A percentile compares a stretch with the other conserved stretches of the same genome.
Evolutionary conservation across 2,797 vertebrate species (phyloP).

Genomic region (Sarcoramphus papa): DNA sequence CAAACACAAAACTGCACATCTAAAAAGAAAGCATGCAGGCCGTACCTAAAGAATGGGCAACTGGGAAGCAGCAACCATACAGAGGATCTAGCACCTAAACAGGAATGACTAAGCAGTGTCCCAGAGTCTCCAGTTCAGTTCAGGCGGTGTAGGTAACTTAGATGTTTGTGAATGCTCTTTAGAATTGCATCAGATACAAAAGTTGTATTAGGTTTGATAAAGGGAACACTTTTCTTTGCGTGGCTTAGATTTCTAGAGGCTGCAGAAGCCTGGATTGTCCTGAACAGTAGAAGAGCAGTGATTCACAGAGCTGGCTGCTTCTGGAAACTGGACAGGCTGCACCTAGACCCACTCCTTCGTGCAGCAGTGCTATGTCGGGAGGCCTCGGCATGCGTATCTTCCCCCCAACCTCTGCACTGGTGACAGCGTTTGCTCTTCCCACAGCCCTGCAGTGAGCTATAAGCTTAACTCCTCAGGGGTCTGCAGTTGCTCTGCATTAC

Average conservation of each 20-base stretch:
- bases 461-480: neutral
- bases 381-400: neutral
- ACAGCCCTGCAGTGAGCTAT: neutral
- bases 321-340: neutral
- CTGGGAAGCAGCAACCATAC: neutral
- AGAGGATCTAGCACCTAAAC: neutral
- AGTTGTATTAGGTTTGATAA: neutral
- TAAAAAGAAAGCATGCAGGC: neutral
- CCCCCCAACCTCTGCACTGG: neutral
- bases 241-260: neutral
- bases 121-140: neutral
- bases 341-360: neutral
- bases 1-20: neutral
- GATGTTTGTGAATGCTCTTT: neutral
- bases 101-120: neutral
- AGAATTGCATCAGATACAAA: neutral
- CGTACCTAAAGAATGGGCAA: neutral
- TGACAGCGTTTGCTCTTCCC: neutral
- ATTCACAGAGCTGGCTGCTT: neutral
- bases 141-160: neutral
- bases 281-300: neutral
- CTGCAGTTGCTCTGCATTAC: neutral
- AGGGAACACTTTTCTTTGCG: neutral
- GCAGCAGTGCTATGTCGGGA: neutral
- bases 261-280: neutral